These are phyloP conservation scores for Notoglanidium macrostoma DNA, from an alignment of 2,797 vertebrate genomes.

Conservation along the genomic window DNA sequence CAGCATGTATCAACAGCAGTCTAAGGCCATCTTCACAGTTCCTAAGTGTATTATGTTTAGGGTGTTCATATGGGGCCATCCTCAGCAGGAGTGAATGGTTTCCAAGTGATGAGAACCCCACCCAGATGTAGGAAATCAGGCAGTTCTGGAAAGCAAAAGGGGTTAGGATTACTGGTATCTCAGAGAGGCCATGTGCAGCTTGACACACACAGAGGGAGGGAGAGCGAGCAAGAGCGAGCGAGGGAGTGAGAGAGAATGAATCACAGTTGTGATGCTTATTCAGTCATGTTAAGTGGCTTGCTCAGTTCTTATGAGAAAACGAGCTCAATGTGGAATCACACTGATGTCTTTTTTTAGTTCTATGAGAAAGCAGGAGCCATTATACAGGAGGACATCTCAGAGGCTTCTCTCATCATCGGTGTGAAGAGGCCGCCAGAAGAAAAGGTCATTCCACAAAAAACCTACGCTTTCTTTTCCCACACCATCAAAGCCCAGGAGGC, in stretches of 20 bases:
- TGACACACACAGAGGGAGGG: no score
- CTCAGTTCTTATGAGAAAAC: neutral
- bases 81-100: no score
- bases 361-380: slow-evolving; percentile 90
- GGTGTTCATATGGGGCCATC: no score
- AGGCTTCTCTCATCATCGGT: slow-evolving; percentile 90
- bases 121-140: no score
- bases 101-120: no score
- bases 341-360: slow-evolving; percentile 70
- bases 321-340: neutral
- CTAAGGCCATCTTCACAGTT: no score
- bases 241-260: neutral
- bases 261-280: neutral
- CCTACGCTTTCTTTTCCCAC: slow-evolving; percentile 97
- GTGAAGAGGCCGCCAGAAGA: slow-evolving; percentile 92
- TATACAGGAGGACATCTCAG: slow-evolving; percentile 92
- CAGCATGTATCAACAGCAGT: no score
- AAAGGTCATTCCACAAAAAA: slow-evolving; percentile 88
- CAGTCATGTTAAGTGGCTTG: neutral
- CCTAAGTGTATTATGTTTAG: no score
- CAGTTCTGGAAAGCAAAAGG: no score
- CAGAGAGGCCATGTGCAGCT: no score
- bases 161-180: no score
- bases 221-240: no score
- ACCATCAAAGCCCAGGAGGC: slow-evolving; percentile 98